Base-by-base conservation (phyloP, 2,888 invertebrate species). In the Drosophila melanosoma region DNA sequence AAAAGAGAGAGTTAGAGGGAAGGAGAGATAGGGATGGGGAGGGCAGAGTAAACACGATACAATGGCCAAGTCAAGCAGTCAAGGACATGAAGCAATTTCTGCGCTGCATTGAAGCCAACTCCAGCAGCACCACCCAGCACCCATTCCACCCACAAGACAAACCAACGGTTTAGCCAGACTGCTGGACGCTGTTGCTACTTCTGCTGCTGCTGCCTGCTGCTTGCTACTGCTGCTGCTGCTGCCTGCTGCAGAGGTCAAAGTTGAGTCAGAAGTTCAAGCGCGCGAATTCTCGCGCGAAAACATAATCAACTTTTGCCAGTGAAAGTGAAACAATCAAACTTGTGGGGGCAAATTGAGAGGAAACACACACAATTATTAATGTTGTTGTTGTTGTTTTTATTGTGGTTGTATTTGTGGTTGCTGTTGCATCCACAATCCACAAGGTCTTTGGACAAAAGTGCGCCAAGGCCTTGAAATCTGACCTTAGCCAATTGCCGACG, bases 251-350 rank as follows among this genome's bases (percentile, higher is more conserved):
- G 74, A 77, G 84, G 86, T 87, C 84, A 87, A 84, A 61, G 72
- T 71, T 58, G 54, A 63, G 77, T 57, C 78, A 71, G 66, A 69
- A 77, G 82, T 86, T 80, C 81, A 79, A 82, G 56, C 73, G 78
- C 69, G 68, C 45, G 45, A 23, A 75, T 70, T 40, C 73, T 58
- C 76, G 67, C 83, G 79, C 79, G 76, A 73, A 77, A 87, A 85
- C 69, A 82, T 87, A 87, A 87, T 89, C 89, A 89, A 87, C 89
- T 87, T 87, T 85, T 82, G 26, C 26, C 23, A 75, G 74, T 65
- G 89, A 86, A 89, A 87, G 87, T 89, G 84, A 84, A 84, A 83
- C 74, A 80, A 89, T 83, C 70, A 83, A 81, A 71, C 57, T 71
- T n/a, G 60, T 20, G 57, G 57, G 54, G 61, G 40, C 29, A 54